Evolutionary conservation across 2,113 vertebrate species (phyloP).

Genomic region (Sturnus vulgaris): DNA sequence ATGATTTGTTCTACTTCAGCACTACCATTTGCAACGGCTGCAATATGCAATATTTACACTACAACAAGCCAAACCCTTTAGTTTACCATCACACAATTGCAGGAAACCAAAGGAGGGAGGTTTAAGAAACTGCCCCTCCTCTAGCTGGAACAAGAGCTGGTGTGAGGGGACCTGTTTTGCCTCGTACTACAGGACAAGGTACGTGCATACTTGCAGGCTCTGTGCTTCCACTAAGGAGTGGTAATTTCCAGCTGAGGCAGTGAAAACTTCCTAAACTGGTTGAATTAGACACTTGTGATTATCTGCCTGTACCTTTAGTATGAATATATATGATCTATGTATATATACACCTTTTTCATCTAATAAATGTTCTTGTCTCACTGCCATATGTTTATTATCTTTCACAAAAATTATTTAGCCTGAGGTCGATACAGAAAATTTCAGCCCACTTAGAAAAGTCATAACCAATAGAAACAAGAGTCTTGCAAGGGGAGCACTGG

Average conservation of each 20-base stretch:
- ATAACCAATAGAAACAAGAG: neutral
- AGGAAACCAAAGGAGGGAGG: neutral
- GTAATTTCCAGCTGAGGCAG: neutral
- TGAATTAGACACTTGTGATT: neutral
- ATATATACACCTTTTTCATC: neutral
- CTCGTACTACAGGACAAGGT: neutral
- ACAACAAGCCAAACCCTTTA: neutral
- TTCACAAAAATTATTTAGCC: neutral
- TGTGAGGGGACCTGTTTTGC: neutral
- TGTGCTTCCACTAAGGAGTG: neutral
- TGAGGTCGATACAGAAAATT: neutral
- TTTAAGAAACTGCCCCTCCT: neutral
- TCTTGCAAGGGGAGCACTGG: rapidly evolving
- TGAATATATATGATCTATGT: neutral
- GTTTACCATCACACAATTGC: neutral
- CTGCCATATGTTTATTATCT: neutral
- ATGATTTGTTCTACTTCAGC: neutral
- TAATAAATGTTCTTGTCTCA: neutral
- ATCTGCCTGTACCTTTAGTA: neutral
- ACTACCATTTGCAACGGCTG: neutral
- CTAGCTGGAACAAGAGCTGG: neutral
- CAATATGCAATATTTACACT: neutral
- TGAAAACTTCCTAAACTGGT: neutral
- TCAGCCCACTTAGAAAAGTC: neutral
- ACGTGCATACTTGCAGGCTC: neutral